phyloP scores from a whole-genome alignment of 2,113 vertebrate genomes.

The Perca schrenkii region DNA sequence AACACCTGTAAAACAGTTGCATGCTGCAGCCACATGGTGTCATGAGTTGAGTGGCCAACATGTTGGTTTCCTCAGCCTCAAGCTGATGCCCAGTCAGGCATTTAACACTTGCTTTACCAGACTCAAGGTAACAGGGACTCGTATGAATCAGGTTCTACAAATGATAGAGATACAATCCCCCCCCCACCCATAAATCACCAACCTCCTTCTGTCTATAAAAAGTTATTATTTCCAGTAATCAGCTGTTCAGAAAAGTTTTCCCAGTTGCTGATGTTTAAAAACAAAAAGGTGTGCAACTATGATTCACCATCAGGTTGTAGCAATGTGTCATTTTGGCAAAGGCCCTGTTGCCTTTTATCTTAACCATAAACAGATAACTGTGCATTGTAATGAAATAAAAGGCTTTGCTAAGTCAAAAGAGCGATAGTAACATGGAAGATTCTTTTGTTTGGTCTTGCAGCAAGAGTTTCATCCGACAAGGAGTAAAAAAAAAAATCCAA shows the following conservation, averaged over 20 bases:
- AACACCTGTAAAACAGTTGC: slow-evolving; percentile 50
- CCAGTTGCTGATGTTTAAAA: background rate
- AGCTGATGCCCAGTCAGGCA: background rate
- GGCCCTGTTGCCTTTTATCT: background rate
- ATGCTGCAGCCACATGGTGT: slow-evolving; percentile 65
- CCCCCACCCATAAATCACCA: background rate
- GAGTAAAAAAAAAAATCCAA: too few species aligned
- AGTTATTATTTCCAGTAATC: background rate
- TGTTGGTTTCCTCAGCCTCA: slow-evolving; percentile 12
- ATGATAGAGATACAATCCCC: background rate
- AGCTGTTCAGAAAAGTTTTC: background rate
- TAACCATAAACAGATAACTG: too few species aligned
- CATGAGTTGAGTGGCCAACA: slow-evolving; percentile 57
- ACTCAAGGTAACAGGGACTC: background rate
- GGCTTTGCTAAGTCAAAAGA: too few species aligned
- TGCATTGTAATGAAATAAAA: too few species aligned
- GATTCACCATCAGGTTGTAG: background rate
- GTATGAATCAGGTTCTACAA: background rate
- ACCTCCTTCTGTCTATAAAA: background rate
- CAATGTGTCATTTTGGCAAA: background rate
- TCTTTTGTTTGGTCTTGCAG: too few species aligned
- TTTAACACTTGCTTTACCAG: background rate
- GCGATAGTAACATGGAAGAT: too few species aligned
- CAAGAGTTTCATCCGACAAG: too few species aligned
- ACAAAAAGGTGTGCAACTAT: background rate